Base-by-base conservation (phyloP, 2,113 vertebrate genomes). In the Nematolebias whitei region DNA sequence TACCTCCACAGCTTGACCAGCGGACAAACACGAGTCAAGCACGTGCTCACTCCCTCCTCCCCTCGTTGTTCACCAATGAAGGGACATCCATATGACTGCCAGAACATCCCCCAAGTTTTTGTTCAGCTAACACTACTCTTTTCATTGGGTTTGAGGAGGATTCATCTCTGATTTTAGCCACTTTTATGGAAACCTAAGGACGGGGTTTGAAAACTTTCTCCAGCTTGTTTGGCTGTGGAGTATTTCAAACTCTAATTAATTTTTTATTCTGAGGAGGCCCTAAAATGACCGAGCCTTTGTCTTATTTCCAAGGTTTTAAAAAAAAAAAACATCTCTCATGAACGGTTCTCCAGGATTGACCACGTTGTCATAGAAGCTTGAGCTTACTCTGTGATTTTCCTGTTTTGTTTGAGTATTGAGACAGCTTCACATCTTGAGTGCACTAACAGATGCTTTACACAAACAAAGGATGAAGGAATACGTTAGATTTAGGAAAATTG, bases 1-100 rank as follows among this genome's bases (percentile, higher is more conserved):
- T 87, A 85, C 89, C 89, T 91, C 89, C 85, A 80, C 70, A 68
- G 76, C 76, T 83, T 71, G 87, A 83, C 84, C 75, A 71, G 74
- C 41, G 82, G 80, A 87, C 85, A 66, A 72, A 73, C 14, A 5
- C 73, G 82, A 85, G 85, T 88, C 75, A 63, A 79, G 76, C 62
- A 50, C 59, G 71, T 79, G 60, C 48, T 20, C 68, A 29, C 47
- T 41, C 62, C 45, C 26, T 35, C 32, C 50, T n/a, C 29, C 19
- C 49, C 75, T 79, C 51, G 24, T 47, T 76, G 67, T 86, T 80
- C 82, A 87, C 32, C 82, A 62, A 79, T 47, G 60, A 76, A 73
- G 59, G 79, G 73, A 72, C 56, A 68, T 60, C 54, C 79, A 51
- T 74, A 50, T 78, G 85, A 88, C 83, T 83, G 77, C 78, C 80